Conservation (phyloP, 1,140 invertebrate genomes). For the Aporrectodea caliginosa region DNA sequence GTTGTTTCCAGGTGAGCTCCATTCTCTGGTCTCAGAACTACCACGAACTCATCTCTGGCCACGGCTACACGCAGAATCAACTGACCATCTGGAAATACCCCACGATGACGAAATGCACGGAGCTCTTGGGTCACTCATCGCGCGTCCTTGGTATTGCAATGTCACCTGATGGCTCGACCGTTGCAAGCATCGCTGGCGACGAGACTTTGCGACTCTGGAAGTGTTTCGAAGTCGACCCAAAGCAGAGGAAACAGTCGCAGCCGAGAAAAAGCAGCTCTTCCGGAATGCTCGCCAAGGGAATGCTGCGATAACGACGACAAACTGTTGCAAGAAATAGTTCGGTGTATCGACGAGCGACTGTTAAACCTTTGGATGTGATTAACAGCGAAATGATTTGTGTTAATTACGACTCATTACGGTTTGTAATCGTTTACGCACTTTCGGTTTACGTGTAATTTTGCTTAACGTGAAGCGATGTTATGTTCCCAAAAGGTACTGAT, state of each 20-base stretch:
- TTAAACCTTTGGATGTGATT: no score
- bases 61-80: constrained; percentile 92
- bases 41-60: constrained; percentile 89
- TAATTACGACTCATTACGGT: no score
- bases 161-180: constrained; percentile 87
- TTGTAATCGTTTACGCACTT: no score
- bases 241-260: constrained; percentile 60
- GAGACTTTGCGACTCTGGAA: constrained; percentile 94
- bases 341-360: no score
- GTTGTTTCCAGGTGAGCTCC: constrained; percentile 88
- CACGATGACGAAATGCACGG: constrained; percentile 70
- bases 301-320: neutral
- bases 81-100: constrained; percentile 96
- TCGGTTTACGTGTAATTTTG: no score
- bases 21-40: constrained; percentile 90
- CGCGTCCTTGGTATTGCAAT: constrained; percentile 86
- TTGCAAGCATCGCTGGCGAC: constrained; percentile 88
- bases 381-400: no score
- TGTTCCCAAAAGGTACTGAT: no score
- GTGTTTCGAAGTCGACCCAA: constrained; percentile 66
- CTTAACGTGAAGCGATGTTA: no score
- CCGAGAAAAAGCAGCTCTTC: neutral
- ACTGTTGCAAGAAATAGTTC: no score
- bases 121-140: constrained; percentile 72
- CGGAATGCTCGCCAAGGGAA: neutral